Evolutionary conservation across 2,797 vertebrate genomes (phyloP), one percentile per base, ranked within the genome.

Genomic region (Staurois parvus): DNA sequence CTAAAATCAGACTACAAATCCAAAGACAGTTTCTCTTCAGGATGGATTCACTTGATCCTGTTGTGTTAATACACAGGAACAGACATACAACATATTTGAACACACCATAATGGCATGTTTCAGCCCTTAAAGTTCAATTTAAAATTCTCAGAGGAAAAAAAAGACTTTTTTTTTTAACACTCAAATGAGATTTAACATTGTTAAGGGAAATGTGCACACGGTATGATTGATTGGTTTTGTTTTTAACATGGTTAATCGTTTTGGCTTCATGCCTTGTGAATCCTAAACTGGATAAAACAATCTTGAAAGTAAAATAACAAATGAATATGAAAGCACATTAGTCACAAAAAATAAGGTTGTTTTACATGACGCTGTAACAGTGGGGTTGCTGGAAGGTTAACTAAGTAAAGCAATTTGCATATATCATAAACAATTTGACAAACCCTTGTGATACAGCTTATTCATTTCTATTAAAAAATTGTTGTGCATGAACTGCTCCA

Each of bases 221-320:
- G 17, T 30, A 68, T 68, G 30, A 68, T 68, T 68, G 66, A 68
- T 29, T 17, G 15, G 1, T 32, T 32, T 32, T 68, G 26, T 68
- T 67, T 26, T 29, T 29, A 67, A 59, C 52, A 59, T n/a, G 26
- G 11, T 29, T 29, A 29, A 68, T 68, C 28, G 32, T 68, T 68
- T 68, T 68, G 66, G 66, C 28, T 32, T 30, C 66, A 68, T 32
- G 28, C 66, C 66, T 30, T 68, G 66, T 17, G 26, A 29, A 68
- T 29, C 30, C 66, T 32, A 68, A 67, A 29, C 13, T 67, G 64
- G 28, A 29, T 67, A 67, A 67, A 68, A 68, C 29, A 68, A 30
- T 29, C 15, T 68, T 68, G 66, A 68, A 68, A 68, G 66, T 68
- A 68, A 68, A 68, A 30, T 68, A 68, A 68, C 26, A 68, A 68